Evolutionary conservation across 2,888 invertebrate genomes (phyloP).

Genomic region (Atherix ibis): DNA sequence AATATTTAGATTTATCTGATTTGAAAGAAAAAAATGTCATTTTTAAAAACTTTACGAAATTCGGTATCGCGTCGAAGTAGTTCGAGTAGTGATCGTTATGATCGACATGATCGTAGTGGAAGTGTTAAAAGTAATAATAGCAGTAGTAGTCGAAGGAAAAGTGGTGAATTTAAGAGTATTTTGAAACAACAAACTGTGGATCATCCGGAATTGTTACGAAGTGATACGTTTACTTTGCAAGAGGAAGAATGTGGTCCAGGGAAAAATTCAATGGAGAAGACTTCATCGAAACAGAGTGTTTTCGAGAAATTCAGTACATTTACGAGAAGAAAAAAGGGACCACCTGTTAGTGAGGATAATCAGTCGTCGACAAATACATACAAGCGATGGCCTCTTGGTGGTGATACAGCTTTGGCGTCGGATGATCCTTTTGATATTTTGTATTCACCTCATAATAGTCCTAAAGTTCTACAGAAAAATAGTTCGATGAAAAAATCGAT

Average conservation of each 20-base stretch:
- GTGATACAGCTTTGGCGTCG: constrained; percentile 22
- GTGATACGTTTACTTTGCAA: constrained; percentile 27
- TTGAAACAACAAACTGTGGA: background rate
- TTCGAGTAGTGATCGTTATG: constrained; percentile 11
- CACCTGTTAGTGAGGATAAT: constrained; percentile 14
- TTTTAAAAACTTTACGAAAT: constrained; percentile 28
- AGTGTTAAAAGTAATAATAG: constrained; percentile 19
- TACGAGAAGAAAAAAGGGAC: constrained; percentile 25
- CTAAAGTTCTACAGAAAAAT: background rate
- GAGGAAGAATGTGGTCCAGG: constrained; percentile 10
- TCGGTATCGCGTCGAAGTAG: constrained; percentile 24
- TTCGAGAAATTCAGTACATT: constrained; percentile 29
- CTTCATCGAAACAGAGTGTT: constrained; percentile 23
- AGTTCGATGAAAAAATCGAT: background rate
- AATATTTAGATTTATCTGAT: too few relatives aligned
- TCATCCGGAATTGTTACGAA: constrained; percentile 21
- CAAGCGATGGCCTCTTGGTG: constrained; percentile 14
- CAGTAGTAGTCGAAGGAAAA: constrained; percentile 4
- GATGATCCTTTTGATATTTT: constrained; percentile 28
- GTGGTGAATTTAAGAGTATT: background rate
- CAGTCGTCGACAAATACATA: constrained; percentile 7
- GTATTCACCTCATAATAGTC: constrained; percentile 19
- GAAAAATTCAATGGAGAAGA: constrained; percentile 11
- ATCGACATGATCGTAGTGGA: background rate
- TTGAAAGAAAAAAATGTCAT: constrained; percentile 23